phyloP scores from a whole-genome alignment of 1,140 invertebrate genomes.

The Drosophila athabasca region DNA sequence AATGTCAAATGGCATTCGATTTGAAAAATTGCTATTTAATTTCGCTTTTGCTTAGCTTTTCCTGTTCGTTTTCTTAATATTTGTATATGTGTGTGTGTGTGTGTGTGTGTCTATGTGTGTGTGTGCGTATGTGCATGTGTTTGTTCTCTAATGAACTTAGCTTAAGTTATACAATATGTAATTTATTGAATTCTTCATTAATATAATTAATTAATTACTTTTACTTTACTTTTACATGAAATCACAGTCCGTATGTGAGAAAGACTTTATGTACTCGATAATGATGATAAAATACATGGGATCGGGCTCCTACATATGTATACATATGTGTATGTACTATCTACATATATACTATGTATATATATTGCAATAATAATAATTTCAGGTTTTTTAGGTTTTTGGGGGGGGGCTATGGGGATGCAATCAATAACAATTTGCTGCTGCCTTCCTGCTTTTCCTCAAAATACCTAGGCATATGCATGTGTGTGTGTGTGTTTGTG shows the following conservation, averaged over 20 bases:
- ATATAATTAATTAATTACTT: constrained; percentile 57
- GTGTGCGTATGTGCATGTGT: not conserved
- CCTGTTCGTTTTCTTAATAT: not conserved
- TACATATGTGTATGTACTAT: constrained; percentile 5
- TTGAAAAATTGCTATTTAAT: constrained; percentile 44
- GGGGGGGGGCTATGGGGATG: constrained; percentile 7
- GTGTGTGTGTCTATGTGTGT: constrained; percentile 1
- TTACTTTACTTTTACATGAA: constrained; percentile 66
- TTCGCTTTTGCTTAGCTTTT: constrained; percentile 8
- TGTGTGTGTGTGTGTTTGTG: constrained; percentile 38
- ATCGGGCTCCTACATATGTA: constrained; percentile 5
- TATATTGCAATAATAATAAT: constrained; percentile 30
- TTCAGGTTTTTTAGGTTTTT: not conserved
- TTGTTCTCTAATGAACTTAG: constrained; percentile 32
- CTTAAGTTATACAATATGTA: constrained; percentile 40
- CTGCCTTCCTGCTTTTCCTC: no score
- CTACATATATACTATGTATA: constrained; percentile 40
- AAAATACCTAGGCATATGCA: constrained; percentile 2
- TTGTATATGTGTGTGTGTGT: not conserved
- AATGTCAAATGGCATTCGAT: constrained; percentile 35
- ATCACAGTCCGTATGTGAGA: constrained; percentile 84
- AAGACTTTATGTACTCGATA: constrained; percentile 79
- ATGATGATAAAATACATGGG: constrained; percentile 66
- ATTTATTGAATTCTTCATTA: constrained; percentile 39
- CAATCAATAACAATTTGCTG: constrained; percentile 51